Evolutionary conservation across 2,888 invertebrate genomes (phyloP), one percentile per base, ranked within the genome.

Genomic region (Charanyca ferruginea): DNA sequence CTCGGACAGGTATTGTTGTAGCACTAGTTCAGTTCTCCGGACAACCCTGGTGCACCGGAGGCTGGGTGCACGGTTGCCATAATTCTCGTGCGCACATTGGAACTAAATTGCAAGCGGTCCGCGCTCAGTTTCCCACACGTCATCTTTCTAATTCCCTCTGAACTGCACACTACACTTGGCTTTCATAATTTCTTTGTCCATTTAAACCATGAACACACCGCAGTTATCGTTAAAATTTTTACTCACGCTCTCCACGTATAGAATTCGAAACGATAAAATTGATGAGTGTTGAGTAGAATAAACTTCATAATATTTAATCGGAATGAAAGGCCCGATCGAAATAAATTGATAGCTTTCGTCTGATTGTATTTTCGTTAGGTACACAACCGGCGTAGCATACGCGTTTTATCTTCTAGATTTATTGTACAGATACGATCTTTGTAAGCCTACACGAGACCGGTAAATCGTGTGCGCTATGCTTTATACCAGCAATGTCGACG

Each of bases 351-450:
- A 86, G 80, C 80, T 77, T 71, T 82, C 79, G 78, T 80, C 78
- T 77, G 87, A 87, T 86, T 86, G 86, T 84, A 85, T 86, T 87
- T 87, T 87, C 83, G 88, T 87, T 87, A 87, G 87, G 87, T 82
- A 81, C 81, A 83, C 83, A 81, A 75, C 66, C 79, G 69, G 83
- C 79, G 79, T 82, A 75, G 76, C 81, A 79, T 77, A 81, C 83
- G 81, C 85, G 87, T 87, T 86, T 85, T 92, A 94, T 94, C 93
- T 93, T 89, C 84, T 88, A 91, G 91, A 95, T 94, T 94, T 95
- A 94, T 94, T 94, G 89, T 88, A 82, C 85, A 90, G 94, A 95
- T 94, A 92, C 86, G 83, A 94, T 94, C 94, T 88, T 80, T 87
- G 89, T 89, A 88, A 89, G 90, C 87, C 88, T 90, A 89, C 89